phyloP scores from a whole-genome alignment of 2,797 vertebrate species.

The Propithecus perrieri region DNA sequence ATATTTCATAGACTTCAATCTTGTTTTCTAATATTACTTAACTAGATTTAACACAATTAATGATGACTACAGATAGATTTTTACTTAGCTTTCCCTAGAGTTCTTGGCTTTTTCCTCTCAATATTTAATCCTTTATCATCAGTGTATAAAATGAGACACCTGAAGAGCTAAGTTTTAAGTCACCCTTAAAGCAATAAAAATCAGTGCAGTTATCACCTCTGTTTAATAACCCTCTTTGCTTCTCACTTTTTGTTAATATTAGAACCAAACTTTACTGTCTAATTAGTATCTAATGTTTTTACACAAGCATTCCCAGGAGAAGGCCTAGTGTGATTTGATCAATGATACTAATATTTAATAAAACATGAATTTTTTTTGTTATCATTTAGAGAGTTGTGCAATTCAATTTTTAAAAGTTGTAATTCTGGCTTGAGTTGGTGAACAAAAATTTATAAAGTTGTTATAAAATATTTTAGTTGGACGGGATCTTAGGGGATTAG shows the following conservation, averaged over 20 bases:
- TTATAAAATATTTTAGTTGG: neutral
- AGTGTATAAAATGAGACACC: neutral
- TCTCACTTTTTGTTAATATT: neutral
- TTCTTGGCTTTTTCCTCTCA: neutral
- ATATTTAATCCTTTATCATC: neutral
- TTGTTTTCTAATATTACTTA: neutral
- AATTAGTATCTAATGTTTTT: neutral
- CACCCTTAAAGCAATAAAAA: neutral
- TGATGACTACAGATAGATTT: neutral
- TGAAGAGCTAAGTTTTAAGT: slow-evolving; percentile 35
- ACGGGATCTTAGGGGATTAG: neutral
- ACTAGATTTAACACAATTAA: neutral
- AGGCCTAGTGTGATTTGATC: neutral
- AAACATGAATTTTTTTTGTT: neutral
- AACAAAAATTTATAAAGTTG: neutral
- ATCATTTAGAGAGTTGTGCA: neutral
- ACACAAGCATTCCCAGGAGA: neutral
- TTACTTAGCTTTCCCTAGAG: neutral
- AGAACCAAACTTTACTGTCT: neutral
- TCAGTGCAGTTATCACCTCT: neutral
- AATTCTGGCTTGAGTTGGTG: neutral
- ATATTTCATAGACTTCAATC: neutral
- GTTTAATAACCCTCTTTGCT: neutral
- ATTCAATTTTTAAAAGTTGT: neutral
- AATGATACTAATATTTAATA: neutral